These are phyloP conservation scores for Coecobrya sp. DNA, from an alignment of 2,888 invertebrate genomes.

Conservation along the genomic window DNA sequence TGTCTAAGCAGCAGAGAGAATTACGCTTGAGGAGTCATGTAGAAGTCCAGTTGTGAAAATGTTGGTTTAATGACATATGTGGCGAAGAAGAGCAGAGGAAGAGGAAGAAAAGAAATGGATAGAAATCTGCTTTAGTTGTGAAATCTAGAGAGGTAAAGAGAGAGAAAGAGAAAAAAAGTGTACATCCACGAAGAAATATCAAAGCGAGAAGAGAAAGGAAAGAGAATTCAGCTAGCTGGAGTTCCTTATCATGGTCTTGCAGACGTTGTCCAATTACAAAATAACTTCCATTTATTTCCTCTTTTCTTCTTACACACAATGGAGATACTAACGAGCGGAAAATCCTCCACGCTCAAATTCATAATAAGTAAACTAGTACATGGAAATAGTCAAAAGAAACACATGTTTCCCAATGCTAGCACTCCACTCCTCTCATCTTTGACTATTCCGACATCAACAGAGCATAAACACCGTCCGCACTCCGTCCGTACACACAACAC, in stretches of 20 bases:
- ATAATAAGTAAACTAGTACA: slow-evolving; percentile 53
- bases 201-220: slow-evolving; percentile 7
- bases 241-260: slow-evolving; percentile 74
- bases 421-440: neutral
- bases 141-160: neutral
- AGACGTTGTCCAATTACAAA: slow-evolving; percentile 77
- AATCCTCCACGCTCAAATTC: slow-evolving; percentile 66
- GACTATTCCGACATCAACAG: neutral
- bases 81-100: neutral
- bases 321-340: slow-evolving; percentile 79
- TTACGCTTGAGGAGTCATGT: slow-evolving; percentile 32
- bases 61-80: slow-evolving; percentile 70
- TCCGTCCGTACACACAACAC: neutral
- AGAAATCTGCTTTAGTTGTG: slow-evolving; percentile 50
- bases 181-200: slow-evolving; percentile 37
- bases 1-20: slow-evolving; percentile 1
- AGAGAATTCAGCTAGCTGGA: slow-evolving; percentile 39
- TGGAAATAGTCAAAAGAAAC: slow-evolving; percentile 54
- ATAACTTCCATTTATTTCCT: slow-evolving; percentile 76
- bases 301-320: slow-evolving; percentile 60
- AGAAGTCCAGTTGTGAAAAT: slow-evolving; percentile 60
- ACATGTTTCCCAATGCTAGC: slow-evolving; percentile 43
- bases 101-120: slow-evolving; percentile 12
- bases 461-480: neutral
- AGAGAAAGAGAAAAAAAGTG: slow-evolving; percentile 1